Conservation (phyloP, 2,888 invertebrate species). For the Lepidocyrtoides sp. region DNA sequence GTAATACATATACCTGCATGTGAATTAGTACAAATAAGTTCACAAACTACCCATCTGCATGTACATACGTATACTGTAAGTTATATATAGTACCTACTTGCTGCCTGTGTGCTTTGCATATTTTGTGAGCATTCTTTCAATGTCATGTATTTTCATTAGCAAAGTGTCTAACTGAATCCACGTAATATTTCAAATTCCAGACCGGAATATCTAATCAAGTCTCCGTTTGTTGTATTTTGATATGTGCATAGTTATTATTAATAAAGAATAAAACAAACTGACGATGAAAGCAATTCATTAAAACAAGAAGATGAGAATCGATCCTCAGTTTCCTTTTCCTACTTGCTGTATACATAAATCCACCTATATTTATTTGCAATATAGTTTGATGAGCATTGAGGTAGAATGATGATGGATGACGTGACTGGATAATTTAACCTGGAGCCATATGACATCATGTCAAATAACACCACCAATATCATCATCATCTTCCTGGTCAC, state of each 20-base stretch:
- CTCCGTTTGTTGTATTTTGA: background rate
- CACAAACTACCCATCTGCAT: no score
- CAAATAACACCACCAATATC: background rate
- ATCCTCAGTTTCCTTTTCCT: background rate
- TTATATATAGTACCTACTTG: no score
- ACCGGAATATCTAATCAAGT: slow-evolving; percentile 30
- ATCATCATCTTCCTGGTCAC: slow-evolving; percentile 6
- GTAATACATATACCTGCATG: no score
- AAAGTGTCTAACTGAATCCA: background rate
- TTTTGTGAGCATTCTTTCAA: slow-evolving; percentile 3
- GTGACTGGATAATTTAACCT: slow-evolving; percentile 27
- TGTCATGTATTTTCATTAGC: background rate
- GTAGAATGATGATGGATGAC: slow-evolving; percentile 35
- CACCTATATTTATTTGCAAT: background rate
- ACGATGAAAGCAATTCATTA: slow-evolving; percentile 41
- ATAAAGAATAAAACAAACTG: slow-evolving; percentile 30
- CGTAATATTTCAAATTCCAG: slow-evolving; percentile 6
- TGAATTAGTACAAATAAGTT: no score
- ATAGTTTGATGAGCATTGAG: background rate
- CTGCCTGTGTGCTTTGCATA: no score
- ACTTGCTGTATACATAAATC: background rate
- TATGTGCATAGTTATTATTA: slow-evolving; percentile 22
- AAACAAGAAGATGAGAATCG: background rate
- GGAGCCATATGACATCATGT: slow-evolving; percentile 47
- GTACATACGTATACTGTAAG: no score